Conservation (phyloP, 2,888 invertebrate genomes). For the Eupeodes luniger region DNA sequence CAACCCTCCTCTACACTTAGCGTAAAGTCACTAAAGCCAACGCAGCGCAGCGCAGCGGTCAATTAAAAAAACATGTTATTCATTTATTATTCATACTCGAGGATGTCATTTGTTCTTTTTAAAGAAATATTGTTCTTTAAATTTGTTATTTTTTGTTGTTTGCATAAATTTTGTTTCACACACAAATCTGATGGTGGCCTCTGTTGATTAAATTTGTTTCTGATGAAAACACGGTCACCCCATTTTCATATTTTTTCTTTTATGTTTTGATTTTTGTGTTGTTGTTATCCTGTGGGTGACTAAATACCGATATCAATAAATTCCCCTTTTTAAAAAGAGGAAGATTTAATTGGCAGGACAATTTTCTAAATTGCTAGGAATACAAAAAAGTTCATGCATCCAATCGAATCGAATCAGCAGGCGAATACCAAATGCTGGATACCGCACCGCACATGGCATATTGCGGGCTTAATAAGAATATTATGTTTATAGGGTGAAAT, state of each 20-base stretch:
- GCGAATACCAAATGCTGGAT: not conserved
- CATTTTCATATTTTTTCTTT: not conserved
- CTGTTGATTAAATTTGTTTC: not conserved
- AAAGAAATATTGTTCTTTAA: not conserved
- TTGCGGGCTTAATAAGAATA: not conserved
- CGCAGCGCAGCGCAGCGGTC: constrained; percentile 22
- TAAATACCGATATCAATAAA: not conserved
- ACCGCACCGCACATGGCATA: not conserved
- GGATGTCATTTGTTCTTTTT: not conserved
- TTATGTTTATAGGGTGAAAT: not conserved
- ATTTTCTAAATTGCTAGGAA: constrained; percentile 8
- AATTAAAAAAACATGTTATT: constrained; percentile 54
- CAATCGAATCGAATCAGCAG: not conserved
- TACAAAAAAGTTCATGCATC: not conserved
- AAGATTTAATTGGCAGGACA: constrained; percentile 3
- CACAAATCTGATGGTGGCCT: not conserved
- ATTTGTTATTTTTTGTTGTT: constrained; percentile 8
- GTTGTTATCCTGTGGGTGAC: not conserved
- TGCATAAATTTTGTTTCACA: not conserved
- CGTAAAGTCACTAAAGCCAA: constrained; percentile 3
- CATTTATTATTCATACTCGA: not conserved
- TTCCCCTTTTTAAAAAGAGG: not conserved
- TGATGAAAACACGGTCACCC: not conserved
- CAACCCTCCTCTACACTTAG: constrained; percentile 20
- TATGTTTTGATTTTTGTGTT: not conserved